Evolutionary conservation across 2,888 invertebrate genomes (phyloP).

Genomic region (Catonia carolina): DNA sequence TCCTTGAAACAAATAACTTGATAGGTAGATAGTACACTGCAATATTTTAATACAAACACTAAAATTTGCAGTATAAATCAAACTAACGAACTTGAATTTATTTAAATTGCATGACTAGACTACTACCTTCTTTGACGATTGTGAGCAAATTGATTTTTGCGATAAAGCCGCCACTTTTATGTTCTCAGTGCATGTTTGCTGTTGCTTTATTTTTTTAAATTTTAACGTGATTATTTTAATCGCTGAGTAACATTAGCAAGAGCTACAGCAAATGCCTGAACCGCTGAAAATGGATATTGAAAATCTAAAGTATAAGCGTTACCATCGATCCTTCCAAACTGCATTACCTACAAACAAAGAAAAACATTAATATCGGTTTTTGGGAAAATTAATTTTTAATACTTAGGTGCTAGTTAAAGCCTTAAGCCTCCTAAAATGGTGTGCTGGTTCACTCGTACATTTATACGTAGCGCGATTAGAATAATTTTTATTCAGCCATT

Average conservation of each 20-base stretch:
- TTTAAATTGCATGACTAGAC: conserved; percentile 11
- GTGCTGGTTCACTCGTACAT: no score
- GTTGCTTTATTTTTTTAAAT: no score
- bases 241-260: conserved; percentile 94
- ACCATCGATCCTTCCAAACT: conserved; percentile 97
- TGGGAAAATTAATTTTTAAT: no score
- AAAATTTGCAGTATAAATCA: not conserved
- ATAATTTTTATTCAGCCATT: no score
- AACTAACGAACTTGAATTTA: no score
- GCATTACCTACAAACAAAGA: conserved; percentile 76
- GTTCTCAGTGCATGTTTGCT: not conserved
- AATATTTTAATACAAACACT: no score
- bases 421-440: no score
- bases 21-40: no score
- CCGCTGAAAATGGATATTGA: conserved; percentile 96
- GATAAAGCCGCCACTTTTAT: not conserved
- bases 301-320: conserved; percentile 98
- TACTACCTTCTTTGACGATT: conserved; percentile 3
- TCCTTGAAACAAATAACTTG: not conserved
- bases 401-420: no score
- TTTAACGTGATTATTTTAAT: conserved; percentile 58
- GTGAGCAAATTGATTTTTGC: conserved; percentile 4
- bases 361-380: no score
- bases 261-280: conserved; percentile 98
- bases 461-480: no score